Evolutionary conservation across 2,888 invertebrate species (phyloP).

Genomic region (Cerastoderma edule): DNA sequence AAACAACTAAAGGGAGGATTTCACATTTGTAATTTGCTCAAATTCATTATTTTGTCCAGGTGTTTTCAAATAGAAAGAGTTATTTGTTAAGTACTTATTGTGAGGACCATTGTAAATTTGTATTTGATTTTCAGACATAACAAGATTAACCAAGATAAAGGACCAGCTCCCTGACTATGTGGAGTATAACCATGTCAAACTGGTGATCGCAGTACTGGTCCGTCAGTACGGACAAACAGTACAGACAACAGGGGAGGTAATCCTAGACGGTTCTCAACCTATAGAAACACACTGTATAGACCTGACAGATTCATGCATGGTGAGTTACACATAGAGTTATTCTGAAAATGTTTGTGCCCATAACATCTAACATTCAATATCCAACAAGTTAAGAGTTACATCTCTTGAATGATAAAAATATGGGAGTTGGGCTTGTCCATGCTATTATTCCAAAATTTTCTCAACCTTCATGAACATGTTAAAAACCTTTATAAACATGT

Average conservation of each 20-base stretch:
- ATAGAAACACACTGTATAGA: conserved; percentile 3
- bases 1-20: background rate
- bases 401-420: no score
- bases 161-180: conserved; percentile 80
- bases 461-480: no score
- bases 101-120: no score
- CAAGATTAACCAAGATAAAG: conserved; percentile 81
- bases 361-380: no score
- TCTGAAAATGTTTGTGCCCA: no score
- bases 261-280: conserved; percentile 56
- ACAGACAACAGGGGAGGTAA: conserved; percentile 63
- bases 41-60: background rate
- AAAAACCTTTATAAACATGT: no score
- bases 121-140: conserved; percentile 77
- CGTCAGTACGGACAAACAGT: conserved; percentile 72
- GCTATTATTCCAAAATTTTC: no score
- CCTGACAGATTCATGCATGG: no score
- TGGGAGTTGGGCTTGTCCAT: no score
- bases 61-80: background rate
- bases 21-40: background rate
- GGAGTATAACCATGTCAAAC: conserved; percentile 81
- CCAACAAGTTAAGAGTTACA: no score
- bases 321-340: no score
- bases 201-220: conserved; percentile 78
- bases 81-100: no score